Evolutionary conservation across 2,113 vertebrate species (phyloP).

Genomic region (Fukomys damarensis): DNA sequence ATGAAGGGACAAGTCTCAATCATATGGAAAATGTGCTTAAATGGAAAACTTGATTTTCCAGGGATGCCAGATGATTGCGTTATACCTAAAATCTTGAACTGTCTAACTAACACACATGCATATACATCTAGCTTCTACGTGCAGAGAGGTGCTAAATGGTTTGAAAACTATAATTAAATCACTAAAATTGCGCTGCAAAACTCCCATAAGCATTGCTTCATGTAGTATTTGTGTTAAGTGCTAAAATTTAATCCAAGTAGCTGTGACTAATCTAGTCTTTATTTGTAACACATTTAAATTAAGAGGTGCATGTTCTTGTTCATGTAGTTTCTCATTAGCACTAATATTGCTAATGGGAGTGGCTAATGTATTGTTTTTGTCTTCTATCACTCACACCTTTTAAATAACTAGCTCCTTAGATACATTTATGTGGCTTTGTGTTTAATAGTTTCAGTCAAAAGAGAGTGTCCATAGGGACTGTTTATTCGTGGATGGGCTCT

Average conservation of each 20-base stretch:
- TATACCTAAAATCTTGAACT: conserved; percentile 52
- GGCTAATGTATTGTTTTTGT: conserved; percentile 53
- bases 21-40: conserved; percentile 39
- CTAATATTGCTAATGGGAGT: conserved; percentile 72
- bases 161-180: conserved; percentile 75
- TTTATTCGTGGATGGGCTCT: conserved; percentile 48
- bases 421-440: conserved; percentile 43
- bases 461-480: conserved; percentile 26
- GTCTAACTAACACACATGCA: not conserved
- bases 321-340: conserved; percentile 77
- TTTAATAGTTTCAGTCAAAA: conserved; percentile 61
- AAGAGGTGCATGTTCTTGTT: conserved; percentile 72
- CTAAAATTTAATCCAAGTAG: conserved; percentile 65
- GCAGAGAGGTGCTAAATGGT: conserved; percentile 57
- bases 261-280: conserved; percentile 79
- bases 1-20: not conserved
- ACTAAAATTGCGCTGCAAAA: conserved; percentile 63
- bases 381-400: conserved; percentile 65
- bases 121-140: not conserved
- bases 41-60: conserved; percentile 26
- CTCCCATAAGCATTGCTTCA: conserved; percentile 27
- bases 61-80: conserved; percentile 46
- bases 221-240: conserved; percentile 62
- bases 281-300: conserved; percentile 77
- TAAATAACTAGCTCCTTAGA: conserved; percentile 56